Evolutionary conservation across 2,888 invertebrate genomes (phyloP).

Genomic region (Dasysyrphus albostriatus): DNA sequence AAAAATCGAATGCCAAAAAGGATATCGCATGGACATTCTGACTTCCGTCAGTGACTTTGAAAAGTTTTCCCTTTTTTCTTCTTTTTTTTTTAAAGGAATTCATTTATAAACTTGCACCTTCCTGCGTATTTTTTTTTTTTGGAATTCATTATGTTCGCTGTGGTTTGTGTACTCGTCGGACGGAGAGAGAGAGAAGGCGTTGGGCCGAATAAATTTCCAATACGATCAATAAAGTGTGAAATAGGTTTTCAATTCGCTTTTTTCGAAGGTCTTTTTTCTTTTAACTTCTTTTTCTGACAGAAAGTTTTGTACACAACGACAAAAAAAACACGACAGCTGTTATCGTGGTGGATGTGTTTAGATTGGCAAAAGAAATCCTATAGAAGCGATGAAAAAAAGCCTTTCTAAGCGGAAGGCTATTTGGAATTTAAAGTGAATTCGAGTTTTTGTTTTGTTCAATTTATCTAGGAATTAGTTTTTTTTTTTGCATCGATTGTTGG

Average conservation of each 20-base stretch:
- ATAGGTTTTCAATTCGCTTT: constrained; percentile 58
- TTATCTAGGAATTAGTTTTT: constrained; percentile 10
- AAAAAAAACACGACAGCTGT: constrained; percentile 24
- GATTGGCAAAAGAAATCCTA: constrained; percentile 19
- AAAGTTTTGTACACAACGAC: constrained; percentile 12
- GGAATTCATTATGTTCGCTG: constrained; percentile 31
- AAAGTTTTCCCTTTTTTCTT: background rate
- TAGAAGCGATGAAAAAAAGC: constrained; percentile 6
- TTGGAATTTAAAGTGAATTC: constrained; percentile 71
- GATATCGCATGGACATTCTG: constrained; percentile 7
- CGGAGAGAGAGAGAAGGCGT: background rate
- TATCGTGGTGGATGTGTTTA: constrained; percentile 7
- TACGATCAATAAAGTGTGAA: constrained; percentile 73
- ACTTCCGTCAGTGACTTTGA: constrained; percentile 22
- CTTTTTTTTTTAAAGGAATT: constrained; percentile 4
- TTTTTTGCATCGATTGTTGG: background rate
- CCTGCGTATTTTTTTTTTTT: background rate
- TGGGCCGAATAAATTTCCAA: constrained; percentile 47
- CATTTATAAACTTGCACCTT: constrained; percentile 31
- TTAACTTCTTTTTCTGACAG: constrained; percentile 16
- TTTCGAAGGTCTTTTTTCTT: background rate
- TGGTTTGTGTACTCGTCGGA: background rate
- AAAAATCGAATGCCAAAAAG: constrained; percentile 49
- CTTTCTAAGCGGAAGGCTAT: constrained; percentile 31
- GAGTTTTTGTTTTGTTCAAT: constrained; percentile 11